Conservation (phyloP, 2,113 vertebrate genomes). For the Oncorhynchus masou region DNA sequence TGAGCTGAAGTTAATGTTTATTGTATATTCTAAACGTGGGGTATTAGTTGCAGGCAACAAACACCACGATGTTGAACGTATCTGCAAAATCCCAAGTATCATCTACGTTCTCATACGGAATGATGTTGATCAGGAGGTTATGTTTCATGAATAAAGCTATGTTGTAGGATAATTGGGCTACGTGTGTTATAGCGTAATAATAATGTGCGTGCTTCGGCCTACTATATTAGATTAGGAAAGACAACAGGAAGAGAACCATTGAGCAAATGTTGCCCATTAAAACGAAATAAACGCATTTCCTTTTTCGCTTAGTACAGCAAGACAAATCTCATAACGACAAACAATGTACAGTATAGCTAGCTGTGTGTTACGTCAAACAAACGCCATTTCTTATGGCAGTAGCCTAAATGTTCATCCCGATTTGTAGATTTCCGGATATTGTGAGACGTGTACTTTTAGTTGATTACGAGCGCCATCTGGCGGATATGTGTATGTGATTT, state of each 20-base stretch:
- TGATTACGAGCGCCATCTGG: conserved; percentile 71
- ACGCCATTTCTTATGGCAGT: conserved; percentile 10
- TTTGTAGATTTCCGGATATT: conserved; percentile 28
- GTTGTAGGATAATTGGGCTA: not conserved
- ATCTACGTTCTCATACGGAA: not conserved
- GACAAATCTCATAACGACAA: conserved; percentile 2
- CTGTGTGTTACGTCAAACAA: conserved; percentile 3
- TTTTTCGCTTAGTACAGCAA: not conserved
- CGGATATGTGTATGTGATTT: conserved; percentile 56
- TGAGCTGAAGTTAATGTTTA: conserved; percentile 32
- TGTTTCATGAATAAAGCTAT: not conserved
- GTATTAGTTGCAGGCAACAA: not conserved
- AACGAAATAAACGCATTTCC: not conserved
- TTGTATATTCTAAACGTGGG: not conserved
- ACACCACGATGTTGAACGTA: not conserved
- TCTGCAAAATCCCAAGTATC: not conserved
- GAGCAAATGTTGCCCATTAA: not conserved
- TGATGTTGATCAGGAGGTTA: not conserved
- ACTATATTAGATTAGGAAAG: not conserved
- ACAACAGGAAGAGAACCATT: not conserved
- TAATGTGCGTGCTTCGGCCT: no score
- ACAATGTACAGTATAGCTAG: not conserved
- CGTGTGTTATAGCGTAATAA: not conserved
- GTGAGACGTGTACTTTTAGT: conserved; percentile 29
- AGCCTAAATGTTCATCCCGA: not conserved